Conservation (phyloP, 1,140 invertebrate species). For the Cydia pomonella region DNA sequence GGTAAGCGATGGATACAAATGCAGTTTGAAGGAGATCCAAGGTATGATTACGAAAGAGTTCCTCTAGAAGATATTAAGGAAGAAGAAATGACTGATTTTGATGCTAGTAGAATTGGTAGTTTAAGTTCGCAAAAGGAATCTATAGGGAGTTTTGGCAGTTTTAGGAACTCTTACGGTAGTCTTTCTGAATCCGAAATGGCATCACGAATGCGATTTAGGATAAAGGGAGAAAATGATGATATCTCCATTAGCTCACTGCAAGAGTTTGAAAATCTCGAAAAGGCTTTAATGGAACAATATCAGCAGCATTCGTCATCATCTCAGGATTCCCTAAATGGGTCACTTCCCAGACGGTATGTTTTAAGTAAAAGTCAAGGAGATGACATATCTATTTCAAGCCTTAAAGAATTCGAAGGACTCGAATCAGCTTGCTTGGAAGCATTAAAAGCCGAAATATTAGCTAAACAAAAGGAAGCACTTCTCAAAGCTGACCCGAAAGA, state of each 20-base stretch:
- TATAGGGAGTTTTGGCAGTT: conserved; percentile 87
- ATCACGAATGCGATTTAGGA: conserved; percentile 89
- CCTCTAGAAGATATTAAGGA: conserved; percentile 96
- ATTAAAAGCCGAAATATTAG: conserved; percentile 89
- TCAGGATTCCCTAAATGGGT: conserved; percentile 90
- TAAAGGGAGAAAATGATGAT: conserved; percentile 92
- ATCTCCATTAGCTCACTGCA: conserved; percentile 95
- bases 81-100: conserved; percentile 91
- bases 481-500: conserved; percentile 83
- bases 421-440: conserved; percentile 93
- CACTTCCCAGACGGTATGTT: conserved; percentile 84
- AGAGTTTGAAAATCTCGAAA: conserved; percentile 96
- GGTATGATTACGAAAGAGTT: conserved; percentile 87
- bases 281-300: conserved; percentile 84
- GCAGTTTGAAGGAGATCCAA: conserved; percentile 87
- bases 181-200: conserved; percentile 93
- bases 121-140: conserved; percentile 91
- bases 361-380: conserved; percentile 89
- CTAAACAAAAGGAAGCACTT: conserved; percentile 92
- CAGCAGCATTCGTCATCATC: conserved; percentile 84
- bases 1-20: conserved; percentile 94
- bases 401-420: conserved; percentile 96
- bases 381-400: conserved; percentile 93
- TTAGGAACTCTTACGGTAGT: conserved; percentile 87
- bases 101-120: conserved; percentile 90